A percentile compares a stretch with the other conserved stretches of the same genome.
Conservation (phyloP, 2,797 vertebrate genomes). For the Crossoptilon crossoptilon region DNA sequence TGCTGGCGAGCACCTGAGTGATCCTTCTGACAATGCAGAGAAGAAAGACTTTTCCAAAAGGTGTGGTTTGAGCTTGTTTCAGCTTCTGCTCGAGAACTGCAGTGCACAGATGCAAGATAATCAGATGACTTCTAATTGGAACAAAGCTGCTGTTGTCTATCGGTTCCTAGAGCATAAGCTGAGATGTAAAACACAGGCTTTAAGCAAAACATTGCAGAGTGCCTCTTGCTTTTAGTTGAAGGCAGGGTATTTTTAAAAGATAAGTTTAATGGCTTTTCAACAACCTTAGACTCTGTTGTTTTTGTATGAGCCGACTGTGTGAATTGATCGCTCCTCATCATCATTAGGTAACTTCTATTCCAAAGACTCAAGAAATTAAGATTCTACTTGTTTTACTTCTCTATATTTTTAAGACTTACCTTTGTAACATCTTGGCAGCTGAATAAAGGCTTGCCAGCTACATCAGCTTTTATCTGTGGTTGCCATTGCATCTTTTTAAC, state of each 20-base stretch:
- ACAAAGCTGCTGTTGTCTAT: neutral
- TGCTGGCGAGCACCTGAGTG: slow-evolving; percentile 40
- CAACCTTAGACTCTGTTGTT: neutral
- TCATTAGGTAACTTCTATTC: neutral
- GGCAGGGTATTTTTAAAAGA: neutral
- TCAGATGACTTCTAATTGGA: neutral
- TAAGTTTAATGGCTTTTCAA: neutral
- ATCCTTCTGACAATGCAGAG: slow-evolving; percentile 23
- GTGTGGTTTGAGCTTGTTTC: slow-evolving; percentile 20
- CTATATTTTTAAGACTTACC: neutral
- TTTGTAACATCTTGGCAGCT: neutral
- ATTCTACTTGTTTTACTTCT: neutral
- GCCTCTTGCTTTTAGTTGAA: neutral
- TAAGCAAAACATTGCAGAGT: neutral
- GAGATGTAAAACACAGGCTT: neutral
- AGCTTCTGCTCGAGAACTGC: neutral
- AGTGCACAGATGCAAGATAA: neutral
- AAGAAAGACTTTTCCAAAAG: neutral
- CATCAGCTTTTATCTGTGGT: neutral
- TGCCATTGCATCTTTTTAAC: slow-evolving; percentile 16
- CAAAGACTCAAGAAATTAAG: neutral
- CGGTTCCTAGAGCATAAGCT: fast-evolving
- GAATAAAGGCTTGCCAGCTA: neutral
- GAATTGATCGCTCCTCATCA: neutral
- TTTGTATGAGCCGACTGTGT: neutral